Conservation (phyloP, 2,113 vertebrate genomes). For the Clarias gariepinus region DNA sequence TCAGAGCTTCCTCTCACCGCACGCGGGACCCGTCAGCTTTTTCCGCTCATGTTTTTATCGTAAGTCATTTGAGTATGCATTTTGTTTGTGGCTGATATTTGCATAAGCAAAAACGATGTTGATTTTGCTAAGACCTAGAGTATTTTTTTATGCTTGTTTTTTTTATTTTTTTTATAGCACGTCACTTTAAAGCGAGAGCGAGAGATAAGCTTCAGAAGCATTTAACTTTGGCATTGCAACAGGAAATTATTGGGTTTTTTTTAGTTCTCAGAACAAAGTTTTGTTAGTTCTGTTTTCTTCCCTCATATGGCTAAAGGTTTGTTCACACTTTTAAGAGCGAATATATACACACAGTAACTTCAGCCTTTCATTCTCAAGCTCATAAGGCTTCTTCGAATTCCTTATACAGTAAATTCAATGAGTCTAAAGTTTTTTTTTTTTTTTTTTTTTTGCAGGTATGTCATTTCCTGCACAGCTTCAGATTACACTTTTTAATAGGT, state of each 20-base stretch:
- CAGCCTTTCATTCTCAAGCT: neutral
- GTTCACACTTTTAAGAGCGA: neutral
- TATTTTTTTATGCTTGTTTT: neutral
- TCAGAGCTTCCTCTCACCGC: slow-evolving; percentile 21
- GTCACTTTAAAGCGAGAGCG: neutral
- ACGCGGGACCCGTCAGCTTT: neutral
- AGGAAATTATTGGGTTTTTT: neutral
- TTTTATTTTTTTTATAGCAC: neutral
- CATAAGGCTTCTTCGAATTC: neutral
- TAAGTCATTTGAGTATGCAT: slow-evolving; percentile 10
- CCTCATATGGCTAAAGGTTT: neutral
- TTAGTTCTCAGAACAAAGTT: neutral
- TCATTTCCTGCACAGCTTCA: neutral
- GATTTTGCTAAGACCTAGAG: neutral
- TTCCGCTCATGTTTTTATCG: slow-evolving; percentile 21
- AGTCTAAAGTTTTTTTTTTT: neutral
- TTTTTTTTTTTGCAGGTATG: neutral
- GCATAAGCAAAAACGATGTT: slow-evolving; percentile 33
- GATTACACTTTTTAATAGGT: slow-evolving; percentile 12
- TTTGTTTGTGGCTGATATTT: slow-evolving; percentile 27
- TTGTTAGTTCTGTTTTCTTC: neutral
- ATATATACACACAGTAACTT: neutral
- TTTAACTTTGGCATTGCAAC: neutral
- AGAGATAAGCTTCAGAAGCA: neutral
- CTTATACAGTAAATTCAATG: neutral